Evolutionary conservation across 1,140 invertebrate genomes (phyloP), one percentile per base, ranked within the genome.

Genomic region (Pseudomyrmex concolor): DNA sequence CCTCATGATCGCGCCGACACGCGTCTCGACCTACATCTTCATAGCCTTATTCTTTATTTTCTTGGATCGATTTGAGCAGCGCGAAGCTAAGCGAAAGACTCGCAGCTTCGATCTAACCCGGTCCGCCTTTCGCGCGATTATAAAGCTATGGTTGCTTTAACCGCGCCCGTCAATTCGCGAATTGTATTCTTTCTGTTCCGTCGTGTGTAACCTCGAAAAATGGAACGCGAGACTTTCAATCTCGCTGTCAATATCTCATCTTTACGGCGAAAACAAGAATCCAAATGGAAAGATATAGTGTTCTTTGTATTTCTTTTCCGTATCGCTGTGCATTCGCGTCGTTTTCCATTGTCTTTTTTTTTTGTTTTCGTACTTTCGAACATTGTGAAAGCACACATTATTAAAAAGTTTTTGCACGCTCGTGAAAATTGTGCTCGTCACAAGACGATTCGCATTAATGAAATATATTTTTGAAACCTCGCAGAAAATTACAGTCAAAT

Each of bases 201-300:
- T 45, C 62, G 48, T 54, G 5, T 22, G 48, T 78, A 57, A 57
- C n/a, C 54, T 19, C 43, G 43, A 59, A 80, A 80, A 71, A 71
- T 60, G 12, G 66, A 13, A 59, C 54, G 66, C 48, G 54, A 70
- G 54, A 70, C 71, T 57, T 59, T n/a, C 66, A 71, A 80, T 71
- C 66, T 80, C 43, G 76, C 76, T 80, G 76, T 80, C 76, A 13
- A 80, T 80, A 59, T 48, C 55, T 80, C 76, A 80, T 71, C 76
- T 80, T 70, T 25, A 48, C 10, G 15, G 15, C n/a, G 48, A 15
- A 48, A 50, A 8, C 48, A 12, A 48, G 54, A 78, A 15, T 57
- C 43, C 10, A 57, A n/a, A 10, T 17, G 12, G 15, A 78, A 68
- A 22, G 43, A 9, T 25, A n/a, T 57, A 15, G 51, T n/a, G 22